Conservation (phyloP, 2,113 vertebrate genomes). For the Neolamprologus devosi region DNA sequence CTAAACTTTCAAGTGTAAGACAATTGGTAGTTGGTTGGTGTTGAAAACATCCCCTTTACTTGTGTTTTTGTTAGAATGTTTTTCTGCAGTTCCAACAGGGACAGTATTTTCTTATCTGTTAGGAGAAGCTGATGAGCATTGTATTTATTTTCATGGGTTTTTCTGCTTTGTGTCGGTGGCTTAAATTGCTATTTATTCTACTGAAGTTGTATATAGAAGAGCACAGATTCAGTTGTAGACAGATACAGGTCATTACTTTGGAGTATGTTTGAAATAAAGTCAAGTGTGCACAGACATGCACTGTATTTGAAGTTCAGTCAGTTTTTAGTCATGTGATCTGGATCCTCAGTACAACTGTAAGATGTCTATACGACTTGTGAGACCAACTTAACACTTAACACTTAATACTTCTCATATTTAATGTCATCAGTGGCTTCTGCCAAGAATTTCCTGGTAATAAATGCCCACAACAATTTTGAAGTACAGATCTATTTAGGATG, state of each 20-base stretch:
- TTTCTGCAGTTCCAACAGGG: neutral
- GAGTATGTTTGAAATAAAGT: neutral
- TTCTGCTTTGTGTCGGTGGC: neutral
- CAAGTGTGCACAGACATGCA: neutral
- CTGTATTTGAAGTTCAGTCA: neutral
- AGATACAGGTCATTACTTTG: neutral
- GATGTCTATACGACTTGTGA: neutral
- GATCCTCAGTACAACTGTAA: neutral
- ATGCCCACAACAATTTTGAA: neutral
- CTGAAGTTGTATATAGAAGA: neutral
- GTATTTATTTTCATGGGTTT: neutral
- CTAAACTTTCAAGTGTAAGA: neutral
- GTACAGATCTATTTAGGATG: neutral
- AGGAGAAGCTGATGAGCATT: neutral
- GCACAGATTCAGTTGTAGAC: neutral
- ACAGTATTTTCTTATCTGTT: neutral
- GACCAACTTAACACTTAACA: neutral
- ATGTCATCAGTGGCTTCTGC: neutral
- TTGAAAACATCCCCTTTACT: neutral
- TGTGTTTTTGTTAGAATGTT: neutral
- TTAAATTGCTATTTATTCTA: neutral
- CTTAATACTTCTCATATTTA: neutral
- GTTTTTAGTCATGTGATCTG: neutral
- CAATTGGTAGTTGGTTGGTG: neutral
- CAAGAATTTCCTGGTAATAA: neutral